Evolutionary conservation across 2,113 vertebrate genomes (phyloP), one percentile per base, ranked within the genome.

Genomic region (Malaclemys terrapin): DNA sequence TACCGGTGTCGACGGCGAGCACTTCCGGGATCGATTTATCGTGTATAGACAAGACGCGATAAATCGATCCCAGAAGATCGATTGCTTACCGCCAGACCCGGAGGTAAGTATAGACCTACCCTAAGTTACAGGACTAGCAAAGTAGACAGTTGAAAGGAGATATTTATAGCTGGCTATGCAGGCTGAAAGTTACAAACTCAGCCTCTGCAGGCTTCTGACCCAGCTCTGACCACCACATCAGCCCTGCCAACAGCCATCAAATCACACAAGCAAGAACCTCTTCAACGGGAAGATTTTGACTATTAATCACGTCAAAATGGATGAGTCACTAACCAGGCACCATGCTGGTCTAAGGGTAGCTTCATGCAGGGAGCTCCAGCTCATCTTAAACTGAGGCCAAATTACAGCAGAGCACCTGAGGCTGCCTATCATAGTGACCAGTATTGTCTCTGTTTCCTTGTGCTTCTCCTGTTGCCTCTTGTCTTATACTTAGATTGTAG

Each of bases 351-450:
- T 5, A 0, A 1, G 80, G 80, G 57, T 17, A n/a, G 52, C 57
- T 47, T 59, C 84, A 76, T 53, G 35, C 3, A 53, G 50, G 27
- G 12, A 45, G 3, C 75, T 84, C 3, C 0, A 20, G 1, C 2
- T 3, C 31, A 13, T n/a, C 81, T 88, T 5, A 38, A 91, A 75
- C 59, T 0, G 10, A 47, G 80, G 19, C 4, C 29, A 59, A 80
- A 13, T 5, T 1, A n/a, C n/a, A 19, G 57, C 29, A n/a, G 57
- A 59, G 13, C 35, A 5, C 0, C 5, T 47, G 4, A 13, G 1
- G 1, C 4, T 47, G 78, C 52, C 3, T 3, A 0, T 29, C n/a
- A n/a, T 2, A 1, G 10, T n/a, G 11, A 17, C 50, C 45, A 1
- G 1, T 10, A 14, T 2, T 2, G 5, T 35, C 75, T 80, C 47